Base-by-base conservation (phyloP, 92 coral and sea anemone species). In the Zoanthus solanderi region DNA sequence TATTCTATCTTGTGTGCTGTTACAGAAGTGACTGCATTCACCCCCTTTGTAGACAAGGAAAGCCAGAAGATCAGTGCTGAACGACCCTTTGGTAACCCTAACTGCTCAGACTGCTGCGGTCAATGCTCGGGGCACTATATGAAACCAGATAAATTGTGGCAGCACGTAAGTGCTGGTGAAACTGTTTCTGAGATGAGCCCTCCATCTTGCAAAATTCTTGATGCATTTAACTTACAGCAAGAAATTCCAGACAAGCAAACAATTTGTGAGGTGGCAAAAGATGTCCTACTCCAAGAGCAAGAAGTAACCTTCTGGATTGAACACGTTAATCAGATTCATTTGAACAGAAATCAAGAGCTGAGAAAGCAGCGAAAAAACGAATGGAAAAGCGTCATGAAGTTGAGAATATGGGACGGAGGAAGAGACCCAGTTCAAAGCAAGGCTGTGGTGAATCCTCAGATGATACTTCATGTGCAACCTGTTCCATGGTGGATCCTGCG, bases 91-190 rank as follows among this genome's bases (percentile, higher is more conserved):
- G 92, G 86, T 53, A 78, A 73, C 61, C 47, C 83, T 77, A 31
- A 71, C 52, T 88, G 91, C 76, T 52, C 77, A 80, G 91, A 88
- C 46, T 88, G 90, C 63, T 63, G 72, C 72, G 90, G 90, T 12
- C 74, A 23, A 46, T 88, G 87, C 75, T 81, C 87, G 9, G 87
- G 91, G 15, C 91, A 88, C 68, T 88, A 79, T 58, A 69, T 88
- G 79, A 88, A 83, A 68, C 91, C 91, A 72, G 85, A 86, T 71
- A 75, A 91, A 78, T 54, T 87, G 75, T 87, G 93, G 93, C 84
- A 90, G 75, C 90, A 80, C 75, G 88, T 75, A 15, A 18, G 71
- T 60, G 54, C 82, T 32, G 88, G 90, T 73, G 93, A 89, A 87
- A 77, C 81, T 45, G 83, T 90, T 76, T 79, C 89, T 54, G 82